These are phyloP conservation scores for Prolemur simus DNA, from an alignment of 2,113 vertebrate species.

Conservation along the genomic window DNA sequence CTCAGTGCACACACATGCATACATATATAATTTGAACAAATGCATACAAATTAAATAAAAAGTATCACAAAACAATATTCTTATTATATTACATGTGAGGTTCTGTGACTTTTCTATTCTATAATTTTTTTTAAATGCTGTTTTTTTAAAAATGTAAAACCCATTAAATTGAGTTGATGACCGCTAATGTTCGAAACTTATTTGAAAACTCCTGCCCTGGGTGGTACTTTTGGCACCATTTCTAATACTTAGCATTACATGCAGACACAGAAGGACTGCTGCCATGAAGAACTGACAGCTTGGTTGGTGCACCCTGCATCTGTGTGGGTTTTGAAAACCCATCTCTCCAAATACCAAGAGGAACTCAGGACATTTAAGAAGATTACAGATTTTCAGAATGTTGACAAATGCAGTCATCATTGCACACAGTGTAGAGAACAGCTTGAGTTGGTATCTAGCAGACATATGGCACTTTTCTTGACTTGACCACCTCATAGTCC, in stretches of 20 bases:
- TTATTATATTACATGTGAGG: background rate
- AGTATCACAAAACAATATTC: slow-evolving; percentile 10
- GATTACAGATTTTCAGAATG: slow-evolving; percentile 87
- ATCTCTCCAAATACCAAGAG: slow-evolving; percentile 77
- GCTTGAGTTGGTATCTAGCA: slow-evolving; percentile 77
- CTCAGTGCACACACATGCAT: background rate
- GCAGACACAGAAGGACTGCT: slow-evolving; percentile 54
- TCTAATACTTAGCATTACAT: slow-evolving; percentile 56
- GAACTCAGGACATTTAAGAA: slow-evolving; percentile 83
- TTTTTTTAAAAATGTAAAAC: background rate
- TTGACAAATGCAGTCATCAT: slow-evolving; percentile 83
- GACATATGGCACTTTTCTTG: slow-evolving; percentile 70
- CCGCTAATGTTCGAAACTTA: background rate
- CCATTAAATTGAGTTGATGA: background rate
- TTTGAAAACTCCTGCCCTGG: background rate
- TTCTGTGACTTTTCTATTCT: slow-evolving; percentile 21
- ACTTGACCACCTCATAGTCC: background rate
- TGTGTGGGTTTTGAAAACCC: slow-evolving; percentile 77
- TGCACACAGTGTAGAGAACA: slow-evolving; percentile 78
- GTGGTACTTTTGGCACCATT: slow-evolving; percentile 61
- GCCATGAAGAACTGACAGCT: slow-evolving; percentile 64
- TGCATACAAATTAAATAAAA: slow-evolving; percentile 27
- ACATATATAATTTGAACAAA: slow-evolving; percentile 18
- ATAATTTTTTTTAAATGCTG: background rate
- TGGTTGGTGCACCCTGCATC: slow-evolving; percentile 74